phyloP scores from a whole-genome alignment of 2,797 vertebrate genomes.

The Stomatorhinus walkeri region DNA sequence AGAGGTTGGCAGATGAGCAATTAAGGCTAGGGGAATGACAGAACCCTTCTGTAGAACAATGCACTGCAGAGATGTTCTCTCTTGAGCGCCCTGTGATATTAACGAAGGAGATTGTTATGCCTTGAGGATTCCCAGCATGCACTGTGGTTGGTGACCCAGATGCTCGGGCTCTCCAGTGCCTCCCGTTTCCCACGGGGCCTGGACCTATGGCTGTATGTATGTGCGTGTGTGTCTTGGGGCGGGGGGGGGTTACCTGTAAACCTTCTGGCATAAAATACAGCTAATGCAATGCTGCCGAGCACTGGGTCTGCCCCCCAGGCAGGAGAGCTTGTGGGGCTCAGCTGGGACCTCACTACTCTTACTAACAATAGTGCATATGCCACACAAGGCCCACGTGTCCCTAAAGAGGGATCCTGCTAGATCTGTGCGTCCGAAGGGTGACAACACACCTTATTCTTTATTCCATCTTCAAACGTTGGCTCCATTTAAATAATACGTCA shows the following conservation, averaged over 20 bases:
- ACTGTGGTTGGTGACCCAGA: conserved; percentile 14
- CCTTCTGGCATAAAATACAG: conserved; percentile 15
- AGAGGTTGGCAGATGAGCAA: conserved; percentile 2
- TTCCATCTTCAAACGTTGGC: not conserved
- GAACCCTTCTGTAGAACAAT: not conserved
- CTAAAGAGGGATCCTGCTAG: not conserved
- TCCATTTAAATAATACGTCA: not conserved
- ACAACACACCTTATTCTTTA: not conserved
- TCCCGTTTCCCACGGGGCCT: not conserved
- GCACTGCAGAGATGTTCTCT: not conserved
- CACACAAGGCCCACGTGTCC: not conserved
- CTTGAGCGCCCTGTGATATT: not conserved
- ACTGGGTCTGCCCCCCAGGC: not conserved
- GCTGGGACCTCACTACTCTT: not conserved
- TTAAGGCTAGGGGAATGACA: not conserved
- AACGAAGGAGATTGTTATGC: not conserved
- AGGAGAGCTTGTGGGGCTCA: not conserved
- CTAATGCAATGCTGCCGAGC: not conserved
- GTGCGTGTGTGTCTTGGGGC: not conserved
- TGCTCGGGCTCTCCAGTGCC: not conserved
- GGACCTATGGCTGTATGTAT: not conserved
- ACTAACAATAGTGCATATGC: not conserved
- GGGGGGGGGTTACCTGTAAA: not conserved
- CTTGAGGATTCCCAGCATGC: conserved; percentile 38
- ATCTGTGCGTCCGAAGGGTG: not conserved